Conservation (phyloP, 2,113 vertebrate species). For the Vulpes lagopus region DNA sequence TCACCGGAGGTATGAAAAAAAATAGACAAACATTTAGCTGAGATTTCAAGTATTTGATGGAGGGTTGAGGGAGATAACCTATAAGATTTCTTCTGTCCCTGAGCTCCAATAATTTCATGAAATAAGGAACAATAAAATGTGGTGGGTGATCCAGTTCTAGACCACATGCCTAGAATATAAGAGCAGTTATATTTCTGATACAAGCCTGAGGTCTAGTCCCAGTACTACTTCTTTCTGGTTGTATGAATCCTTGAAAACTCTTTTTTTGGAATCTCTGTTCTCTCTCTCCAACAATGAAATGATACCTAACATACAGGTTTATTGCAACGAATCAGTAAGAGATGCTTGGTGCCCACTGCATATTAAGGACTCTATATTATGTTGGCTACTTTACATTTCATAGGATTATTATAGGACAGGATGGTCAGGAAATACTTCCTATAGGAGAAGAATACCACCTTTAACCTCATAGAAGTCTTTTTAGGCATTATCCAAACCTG, state of each 20-base stretch:
- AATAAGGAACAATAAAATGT: conserved; percentile 42
- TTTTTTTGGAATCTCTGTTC: conserved; percentile 24
- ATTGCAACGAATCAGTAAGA: conserved; percentile 22
- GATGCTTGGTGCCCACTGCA: background rate
- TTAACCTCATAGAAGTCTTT: conserved; percentile 44
- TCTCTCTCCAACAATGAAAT: conserved; percentile 39
- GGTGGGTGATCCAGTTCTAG: background rate
- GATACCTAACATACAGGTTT: background rate
- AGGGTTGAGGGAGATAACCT: conserved; percentile 15
- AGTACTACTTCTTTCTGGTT: background rate
- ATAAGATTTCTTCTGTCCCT: conserved; percentile 39
- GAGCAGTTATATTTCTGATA: background rate
- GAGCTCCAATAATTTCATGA: conserved; percentile 55
- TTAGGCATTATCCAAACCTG: conserved; percentile 10
- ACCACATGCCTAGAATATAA: background rate
- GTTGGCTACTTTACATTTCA: conserved; percentile 24
- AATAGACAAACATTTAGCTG: conserved; percentile 52
- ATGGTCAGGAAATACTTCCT: background rate
- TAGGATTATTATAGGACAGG: background rate
- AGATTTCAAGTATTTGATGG: conserved; percentile 47
- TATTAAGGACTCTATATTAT: background rate
- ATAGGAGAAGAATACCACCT: background rate
- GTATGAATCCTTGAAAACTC: background rate
- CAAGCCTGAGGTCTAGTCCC: background rate
- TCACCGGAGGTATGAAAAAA: conserved; percentile 31